Percentiles rank a stretch among this genome's conserved stretches.
These are phyloP conservation scores for Deilephila porcellus DNA, from an alignment of 2,888 invertebrate genomes.

Conservation along the genomic window DNA sequence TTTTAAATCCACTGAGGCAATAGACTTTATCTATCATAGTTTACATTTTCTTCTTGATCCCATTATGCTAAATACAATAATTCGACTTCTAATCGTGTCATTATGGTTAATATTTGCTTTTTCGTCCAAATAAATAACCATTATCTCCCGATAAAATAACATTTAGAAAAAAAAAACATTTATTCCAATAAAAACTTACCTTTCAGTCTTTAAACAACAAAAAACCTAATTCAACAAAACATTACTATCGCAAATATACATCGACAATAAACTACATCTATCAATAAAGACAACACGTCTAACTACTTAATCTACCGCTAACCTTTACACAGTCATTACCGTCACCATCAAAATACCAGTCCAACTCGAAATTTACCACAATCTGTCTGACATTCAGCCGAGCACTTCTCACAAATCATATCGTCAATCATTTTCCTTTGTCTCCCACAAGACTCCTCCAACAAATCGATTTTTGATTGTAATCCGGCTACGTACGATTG, in stretches of 20 bases:
- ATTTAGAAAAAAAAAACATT: too few species aligned
- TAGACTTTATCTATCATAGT: too few species aligned
- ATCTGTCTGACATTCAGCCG: constrained; percentile 57
- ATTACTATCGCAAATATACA: too few species aligned
- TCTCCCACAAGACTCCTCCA: constrained; percentile 58
- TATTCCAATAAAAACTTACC: background rate
- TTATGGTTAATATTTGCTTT: too few species aligned
- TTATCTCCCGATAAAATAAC: too few species aligned
- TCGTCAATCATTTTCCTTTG: constrained; percentile 56
- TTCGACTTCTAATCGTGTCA: too few species aligned
- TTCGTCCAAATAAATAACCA: too few species aligned
- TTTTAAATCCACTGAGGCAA: too few species aligned
- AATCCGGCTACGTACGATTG: constrained; percentile 56
- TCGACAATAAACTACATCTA: background rate
- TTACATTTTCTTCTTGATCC: too few species aligned
- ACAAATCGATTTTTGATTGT: constrained; percentile 52
- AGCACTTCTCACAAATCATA: constrained; percentile 49
- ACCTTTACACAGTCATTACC: constrained; percentile 28
- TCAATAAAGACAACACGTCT: constrained; percentile 18
- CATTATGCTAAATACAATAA: too few species aligned
- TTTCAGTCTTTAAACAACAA: background rate
- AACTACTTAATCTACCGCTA: constrained; percentile 31
- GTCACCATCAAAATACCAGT: constrained; percentile 40
- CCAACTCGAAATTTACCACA: constrained; percentile 46
- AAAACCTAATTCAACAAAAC: too few species aligned